phyloP scores from a whole-genome alignment of 2,888 invertebrate genomes.

The Apotomis capreana region DNA sequence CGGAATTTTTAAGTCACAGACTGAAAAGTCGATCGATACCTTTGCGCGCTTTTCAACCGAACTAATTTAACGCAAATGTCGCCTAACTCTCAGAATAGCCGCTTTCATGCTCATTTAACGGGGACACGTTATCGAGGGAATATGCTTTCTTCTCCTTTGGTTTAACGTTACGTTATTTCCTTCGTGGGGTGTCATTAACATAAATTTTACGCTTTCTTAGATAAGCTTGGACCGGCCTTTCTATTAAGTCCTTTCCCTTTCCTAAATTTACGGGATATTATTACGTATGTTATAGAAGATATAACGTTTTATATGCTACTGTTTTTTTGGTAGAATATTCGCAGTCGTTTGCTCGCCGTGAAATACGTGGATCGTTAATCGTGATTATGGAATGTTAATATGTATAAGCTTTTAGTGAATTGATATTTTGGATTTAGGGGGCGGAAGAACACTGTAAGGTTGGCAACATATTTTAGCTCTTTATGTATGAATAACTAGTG shows the following conservation, averaged over 20 bases:
- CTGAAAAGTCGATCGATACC: no score
- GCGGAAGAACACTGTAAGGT: neutral
- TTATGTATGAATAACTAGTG: no score
- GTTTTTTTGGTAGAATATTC: slow-evolving; percentile 21
- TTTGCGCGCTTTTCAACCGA: neutral
- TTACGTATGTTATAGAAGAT: slow-evolving; percentile 59
- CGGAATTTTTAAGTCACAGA: no score
- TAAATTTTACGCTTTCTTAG: slow-evolving; percentile 74
- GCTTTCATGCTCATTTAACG: slow-evolving; percentile 62
- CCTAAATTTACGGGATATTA: slow-evolving; percentile 64
- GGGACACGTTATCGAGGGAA: slow-evolving; percentile 66
- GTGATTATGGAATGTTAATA: slow-evolving; percentile 29
- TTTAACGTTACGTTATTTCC: slow-evolving; percentile 71
- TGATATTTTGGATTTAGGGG: slow-evolving; percentile 24
- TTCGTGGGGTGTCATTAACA: slow-evolving; percentile 72
- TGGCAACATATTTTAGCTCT: neutral
- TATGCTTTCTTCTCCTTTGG: slow-evolving; percentile 62
- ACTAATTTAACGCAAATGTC: slow-evolving; percentile 44
- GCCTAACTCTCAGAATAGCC: slow-evolving; percentile 51
- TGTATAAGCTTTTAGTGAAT: slow-evolving; percentile 30
- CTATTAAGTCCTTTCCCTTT: slow-evolving; percentile 64
- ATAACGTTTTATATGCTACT: slow-evolving; percentile 47
- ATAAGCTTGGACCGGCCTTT: slow-evolving; percentile 71
- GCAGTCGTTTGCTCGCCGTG: slow-evolving; percentile 18
- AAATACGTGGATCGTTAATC: slow-evolving; percentile 12